These are phyloP conservation scores for Tupaia tana DNA, from an alignment of 2,113 vertebrate genomes.

Conservation along the genomic window DNA sequence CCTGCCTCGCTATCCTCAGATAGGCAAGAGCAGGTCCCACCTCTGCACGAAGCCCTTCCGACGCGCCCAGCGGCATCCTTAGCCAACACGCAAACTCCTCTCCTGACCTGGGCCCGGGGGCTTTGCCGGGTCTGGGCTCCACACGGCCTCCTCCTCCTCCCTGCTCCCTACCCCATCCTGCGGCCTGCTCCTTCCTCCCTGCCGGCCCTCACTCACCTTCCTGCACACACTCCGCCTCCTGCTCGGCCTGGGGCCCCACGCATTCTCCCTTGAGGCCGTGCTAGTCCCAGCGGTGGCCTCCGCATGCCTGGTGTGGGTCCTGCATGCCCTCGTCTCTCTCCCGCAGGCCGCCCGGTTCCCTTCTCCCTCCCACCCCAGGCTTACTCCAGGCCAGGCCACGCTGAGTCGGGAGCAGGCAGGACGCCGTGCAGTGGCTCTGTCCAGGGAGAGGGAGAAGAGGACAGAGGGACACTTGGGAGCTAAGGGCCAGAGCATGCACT, in stretches of 20 bases:
- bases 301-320: neutral
- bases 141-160: neutral
- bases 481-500: neutral
- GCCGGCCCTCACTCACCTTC: neutral
- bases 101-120: neutral
- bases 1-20: neutral
- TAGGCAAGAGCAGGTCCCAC: neutral
- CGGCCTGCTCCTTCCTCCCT: neutral
- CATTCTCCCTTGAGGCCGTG: neutral
- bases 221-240: neutral
- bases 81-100: neutral
- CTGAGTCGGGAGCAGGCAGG: neutral
- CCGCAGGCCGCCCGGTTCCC: too few species aligned
- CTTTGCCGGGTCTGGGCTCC: neutral
- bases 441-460: neutral
- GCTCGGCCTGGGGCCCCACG: neutral
- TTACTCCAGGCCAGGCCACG: neutral
- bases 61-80: neutral
- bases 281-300: rapidly evolving
- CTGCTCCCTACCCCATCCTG: neutral
- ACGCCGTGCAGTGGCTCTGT: neutral
- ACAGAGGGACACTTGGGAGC: neutral
- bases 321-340: neutral
- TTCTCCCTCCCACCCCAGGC: neutral
- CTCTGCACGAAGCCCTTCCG: neutral